phyloP scores from a whole-genome alignment of 2,113 vertebrate genomes.

The Mobula hypostoma region DNA sequence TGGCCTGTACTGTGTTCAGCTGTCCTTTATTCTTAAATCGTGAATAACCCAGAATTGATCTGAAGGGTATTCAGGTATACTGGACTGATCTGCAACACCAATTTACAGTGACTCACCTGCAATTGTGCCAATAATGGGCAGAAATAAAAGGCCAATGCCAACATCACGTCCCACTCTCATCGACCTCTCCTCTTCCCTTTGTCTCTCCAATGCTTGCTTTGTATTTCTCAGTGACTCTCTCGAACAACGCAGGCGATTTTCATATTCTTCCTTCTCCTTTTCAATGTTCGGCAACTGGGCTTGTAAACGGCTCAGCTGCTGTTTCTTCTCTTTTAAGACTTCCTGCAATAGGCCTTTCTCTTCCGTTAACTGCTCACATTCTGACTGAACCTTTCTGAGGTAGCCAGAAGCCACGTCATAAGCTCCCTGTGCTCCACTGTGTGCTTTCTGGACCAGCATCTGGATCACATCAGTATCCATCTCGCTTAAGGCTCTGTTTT shows the following conservation, averaged over 20 bases:
- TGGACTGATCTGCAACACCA: not conserved
- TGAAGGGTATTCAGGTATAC: not conserved
- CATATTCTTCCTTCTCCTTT: not conserved
- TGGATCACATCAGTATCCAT: not conserved
- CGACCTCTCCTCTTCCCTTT: not conserved
- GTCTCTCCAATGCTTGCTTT: not conserved
- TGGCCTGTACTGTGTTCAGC: no score
- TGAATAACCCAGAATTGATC: not conserved
- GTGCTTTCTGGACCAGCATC: not conserved
- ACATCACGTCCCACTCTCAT: not conserved
- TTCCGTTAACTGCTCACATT: not conserved
- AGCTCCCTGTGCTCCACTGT: not conserved
- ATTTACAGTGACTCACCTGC: not conserved
- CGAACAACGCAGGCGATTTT: not conserved
- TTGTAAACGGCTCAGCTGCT: not conserved
- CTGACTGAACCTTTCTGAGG: not conserved
- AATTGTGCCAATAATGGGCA: not conserved
- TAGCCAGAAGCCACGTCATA: not conserved
- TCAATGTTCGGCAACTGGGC: not conserved
- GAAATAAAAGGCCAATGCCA: not conserved
- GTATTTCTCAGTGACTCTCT: not conserved
- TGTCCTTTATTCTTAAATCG: not conserved
- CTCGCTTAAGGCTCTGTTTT: not conserved
- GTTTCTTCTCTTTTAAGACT: not conserved
- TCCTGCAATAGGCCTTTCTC: not conserved